Conservation (phyloP, 2,113 vertebrate species). For the Myotis lucifugus region DNA sequence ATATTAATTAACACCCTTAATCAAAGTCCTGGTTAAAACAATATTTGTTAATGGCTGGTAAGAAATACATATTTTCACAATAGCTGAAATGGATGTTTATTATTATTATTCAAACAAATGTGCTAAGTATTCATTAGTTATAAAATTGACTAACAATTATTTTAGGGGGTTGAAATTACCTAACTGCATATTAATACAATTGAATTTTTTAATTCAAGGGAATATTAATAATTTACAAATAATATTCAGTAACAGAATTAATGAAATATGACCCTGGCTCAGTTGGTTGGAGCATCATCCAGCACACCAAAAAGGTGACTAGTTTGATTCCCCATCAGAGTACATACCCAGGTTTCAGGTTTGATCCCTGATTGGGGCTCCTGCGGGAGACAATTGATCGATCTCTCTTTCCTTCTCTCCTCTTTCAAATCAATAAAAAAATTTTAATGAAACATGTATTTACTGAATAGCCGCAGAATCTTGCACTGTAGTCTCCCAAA, state of each 20-base stretch:
- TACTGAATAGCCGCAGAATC: background rate
- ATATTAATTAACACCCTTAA: background rate
- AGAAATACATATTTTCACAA: slow-evolving; percentile 5
- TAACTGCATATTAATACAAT: background rate
- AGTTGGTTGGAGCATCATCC: background rate
- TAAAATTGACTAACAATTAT: slow-evolving; percentile 5
- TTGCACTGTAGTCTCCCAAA: background rate
- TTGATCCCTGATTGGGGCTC: background rate
- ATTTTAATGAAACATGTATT: background rate
- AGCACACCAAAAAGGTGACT: too few species aligned
- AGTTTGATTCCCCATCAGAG: background rate
- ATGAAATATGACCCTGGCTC: background rate
- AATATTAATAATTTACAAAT: slow-evolving; percentile 20
- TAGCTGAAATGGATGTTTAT: background rate
- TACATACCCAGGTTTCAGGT: background rate
- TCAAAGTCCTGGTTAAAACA: slow-evolving; percentile 22
- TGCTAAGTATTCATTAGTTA: background rate
- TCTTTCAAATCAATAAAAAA: background rate
- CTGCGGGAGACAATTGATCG: background rate
- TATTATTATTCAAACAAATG: background rate
- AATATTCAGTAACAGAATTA: slow-evolving; percentile 4
- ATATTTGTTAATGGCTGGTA: background rate
- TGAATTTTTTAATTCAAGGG: background rate
- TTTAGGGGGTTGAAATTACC: background rate
- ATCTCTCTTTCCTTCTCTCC: background rate